Evolutionary conservation across 64 coral and sea anemone genomes (phyloP), one percentile per base, ranked within the genome.

Genomic region (Montipora capricornis): DNA sequence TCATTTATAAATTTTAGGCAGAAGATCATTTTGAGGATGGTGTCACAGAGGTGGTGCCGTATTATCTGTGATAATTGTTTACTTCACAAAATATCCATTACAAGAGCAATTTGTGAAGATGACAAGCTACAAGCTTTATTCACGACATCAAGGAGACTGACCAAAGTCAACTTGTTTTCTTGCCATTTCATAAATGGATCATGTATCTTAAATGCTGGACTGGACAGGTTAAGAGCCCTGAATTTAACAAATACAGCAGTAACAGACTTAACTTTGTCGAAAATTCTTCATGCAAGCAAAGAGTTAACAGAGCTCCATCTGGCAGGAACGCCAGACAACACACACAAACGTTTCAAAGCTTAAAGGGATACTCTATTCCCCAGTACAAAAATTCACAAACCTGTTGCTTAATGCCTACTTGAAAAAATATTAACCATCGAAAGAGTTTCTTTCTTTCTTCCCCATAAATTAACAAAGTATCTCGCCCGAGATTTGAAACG

Each of bases 241-340:
- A 80, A 15, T 1, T 80, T 80, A 19, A 53, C 78, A 80, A 50
- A 50, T 20, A 57, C 78, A 4, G 9, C 47, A 24, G 9, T 26
- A 8, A 80, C 78, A 1, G 78, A 80, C 50, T 1, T 3, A 20
- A 80, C 51, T 80, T 80, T 80, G n/a, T 20, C 5, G 49, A 55
- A 55, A 4, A 80, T 80, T 20, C 51, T 57, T 9, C 16, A 26
- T 2, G 19, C 49, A 22, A 80, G 17, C 78, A 57, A n/a, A 9
- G 78, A 58, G 49, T 17, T 80, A 55, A 16, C n/a, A 20, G 78
- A 80, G n/a, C 50, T 80, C 6, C 78, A 80, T 55, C n/a, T 80
- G 49, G 6, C 19, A 8, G 17, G 9, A 80, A 80, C 49, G 49
- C 78, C 6, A 20, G 4, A 10, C 53, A 80, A 15, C 51, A 29